Conservation (phyloP, 1,140 invertebrate species). For the Sipha flava region DNA sequence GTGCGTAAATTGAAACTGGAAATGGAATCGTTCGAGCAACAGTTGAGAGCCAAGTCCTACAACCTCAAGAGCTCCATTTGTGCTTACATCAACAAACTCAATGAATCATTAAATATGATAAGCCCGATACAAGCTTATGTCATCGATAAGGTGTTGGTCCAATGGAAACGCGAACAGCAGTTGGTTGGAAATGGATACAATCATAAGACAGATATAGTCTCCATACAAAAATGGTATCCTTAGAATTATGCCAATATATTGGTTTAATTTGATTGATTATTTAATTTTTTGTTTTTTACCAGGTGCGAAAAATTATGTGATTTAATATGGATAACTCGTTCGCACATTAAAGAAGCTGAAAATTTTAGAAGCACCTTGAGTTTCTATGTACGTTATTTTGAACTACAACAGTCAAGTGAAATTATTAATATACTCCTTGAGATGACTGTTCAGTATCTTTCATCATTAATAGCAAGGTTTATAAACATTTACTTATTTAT, state of each 20-base stretch:
- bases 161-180: conserved; percentile 90
- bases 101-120: conserved; percentile 21
- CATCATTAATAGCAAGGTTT: conserved; percentile 75
- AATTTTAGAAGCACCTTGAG: conserved; percentile 47
- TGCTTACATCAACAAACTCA: conserved; percentile 25
- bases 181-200: conserved; percentile 81
- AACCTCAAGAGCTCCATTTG: conserved; percentile 23
- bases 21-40: conserved; percentile 20
- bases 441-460: conserved; percentile 68
- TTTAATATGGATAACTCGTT: conserved; percentile 75
- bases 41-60: conserved; percentile 4
- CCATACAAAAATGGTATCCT: conserved; percentile 84
- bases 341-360: conserved; percentile 74
- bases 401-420: conserved; percentile 6
- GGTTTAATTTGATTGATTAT: neutral
- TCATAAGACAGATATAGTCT: conserved; percentile 71
- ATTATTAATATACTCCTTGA: conserved; percentile 47
- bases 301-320: conserved; percentile 78
- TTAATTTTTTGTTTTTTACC: neutral
- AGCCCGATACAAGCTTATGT: conserved; percentile 26
- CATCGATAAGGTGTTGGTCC: conserved; percentile 80
- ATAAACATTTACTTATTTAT: neutral
- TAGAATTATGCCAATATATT: too few relatives aligned
- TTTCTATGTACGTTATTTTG: conserved; percentile 56
- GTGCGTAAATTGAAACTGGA: conserved; percentile 27